phyloP scores from a whole-genome alignment of 2,113 vertebrate genomes.

The Galemys pyrenaicus region DNA sequence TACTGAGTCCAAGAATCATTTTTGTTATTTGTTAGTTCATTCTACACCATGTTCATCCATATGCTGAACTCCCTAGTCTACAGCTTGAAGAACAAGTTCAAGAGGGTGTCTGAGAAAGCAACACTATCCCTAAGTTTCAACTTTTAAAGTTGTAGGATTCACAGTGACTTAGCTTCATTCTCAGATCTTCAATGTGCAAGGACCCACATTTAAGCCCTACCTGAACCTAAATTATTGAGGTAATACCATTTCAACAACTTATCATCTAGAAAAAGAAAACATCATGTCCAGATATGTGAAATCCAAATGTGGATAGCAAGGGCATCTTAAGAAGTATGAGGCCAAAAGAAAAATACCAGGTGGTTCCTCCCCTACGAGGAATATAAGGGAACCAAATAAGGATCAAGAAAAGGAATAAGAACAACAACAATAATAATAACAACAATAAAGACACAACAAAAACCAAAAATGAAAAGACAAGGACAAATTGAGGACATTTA shows the following conservation, averaged over 20 bases:
- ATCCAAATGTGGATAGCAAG: background rate
- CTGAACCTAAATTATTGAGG: background rate
- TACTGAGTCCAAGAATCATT: no score
- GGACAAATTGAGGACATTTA: no score
- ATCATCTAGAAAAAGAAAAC: background rate
- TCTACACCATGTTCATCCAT: conserved; percentile 44
- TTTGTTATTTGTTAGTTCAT: no score
- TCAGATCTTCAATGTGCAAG: background rate
- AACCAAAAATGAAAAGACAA: no score
- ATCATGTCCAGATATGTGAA: background rate
- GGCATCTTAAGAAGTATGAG: background rate
- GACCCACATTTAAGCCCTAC: background rate
- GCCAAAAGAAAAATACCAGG: no score
- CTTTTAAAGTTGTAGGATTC: background rate
- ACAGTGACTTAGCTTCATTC: background rate
- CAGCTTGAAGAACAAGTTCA: conserved; percentile 55
- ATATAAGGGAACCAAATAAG: no score
- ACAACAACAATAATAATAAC: no score
- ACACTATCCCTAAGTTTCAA: background rate
- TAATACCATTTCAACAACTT: background rate
- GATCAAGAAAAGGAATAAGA: no score
- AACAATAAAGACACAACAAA: no score
- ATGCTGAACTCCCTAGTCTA: conserved; percentile 46
- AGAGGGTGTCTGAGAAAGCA: background rate
- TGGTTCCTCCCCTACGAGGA: no score